Evolutionary conservation across 1,140 invertebrate species (phyloP).

Genomic region (Chymomyza costata): DNA sequence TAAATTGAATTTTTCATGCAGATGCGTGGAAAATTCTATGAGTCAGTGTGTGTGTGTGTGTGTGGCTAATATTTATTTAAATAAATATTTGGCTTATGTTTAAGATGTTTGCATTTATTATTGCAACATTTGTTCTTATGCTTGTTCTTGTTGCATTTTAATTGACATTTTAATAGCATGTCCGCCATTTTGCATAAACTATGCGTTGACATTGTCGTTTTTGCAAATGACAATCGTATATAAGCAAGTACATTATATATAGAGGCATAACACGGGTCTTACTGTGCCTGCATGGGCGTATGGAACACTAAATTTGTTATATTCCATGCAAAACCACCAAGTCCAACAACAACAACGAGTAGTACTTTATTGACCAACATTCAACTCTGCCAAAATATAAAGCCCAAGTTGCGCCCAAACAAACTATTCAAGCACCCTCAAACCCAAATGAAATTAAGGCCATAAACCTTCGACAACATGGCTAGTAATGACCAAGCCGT

Average conservation of each 20-base stretch:
- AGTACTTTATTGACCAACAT: conserved; percentile 57
- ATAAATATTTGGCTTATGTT: conserved; percentile 49
- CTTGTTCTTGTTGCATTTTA: conserved; percentile 35
- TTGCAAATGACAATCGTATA: conserved; percentile 42
- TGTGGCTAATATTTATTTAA: conserved; percentile 49
- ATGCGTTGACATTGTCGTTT: conserved; percentile 27
- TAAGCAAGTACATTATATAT: too few relatives aligned
- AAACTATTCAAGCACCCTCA: background rate
- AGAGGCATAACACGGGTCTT: too few relatives aligned
- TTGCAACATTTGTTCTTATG: conserved; percentile 3
- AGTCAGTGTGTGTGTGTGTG: conserved; percentile 3
- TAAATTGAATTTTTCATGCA: conserved; percentile 50
- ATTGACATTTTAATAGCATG: conserved; percentile 36
- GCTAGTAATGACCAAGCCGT: conserved; percentile 3
- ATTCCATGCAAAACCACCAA: too few relatives aligned
- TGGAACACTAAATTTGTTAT: conserved; percentile 30
- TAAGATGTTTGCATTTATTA: conserved; percentile 39
- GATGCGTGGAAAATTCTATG: too few relatives aligned
- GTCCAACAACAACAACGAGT: conserved; percentile 42
- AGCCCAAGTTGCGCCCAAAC: too few relatives aligned
- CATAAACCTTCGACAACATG: conserved; percentile 44
- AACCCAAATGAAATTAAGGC: conserved; percentile 58
- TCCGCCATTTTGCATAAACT: background rate
- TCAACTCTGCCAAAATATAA: conserved; percentile 15
- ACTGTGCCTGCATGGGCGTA: too few relatives aligned